These are phyloP conservation scores for Netelia fuscicornis DNA, from an alignment of 2,888 invertebrate species.

Conservation along the genomic window DNA sequence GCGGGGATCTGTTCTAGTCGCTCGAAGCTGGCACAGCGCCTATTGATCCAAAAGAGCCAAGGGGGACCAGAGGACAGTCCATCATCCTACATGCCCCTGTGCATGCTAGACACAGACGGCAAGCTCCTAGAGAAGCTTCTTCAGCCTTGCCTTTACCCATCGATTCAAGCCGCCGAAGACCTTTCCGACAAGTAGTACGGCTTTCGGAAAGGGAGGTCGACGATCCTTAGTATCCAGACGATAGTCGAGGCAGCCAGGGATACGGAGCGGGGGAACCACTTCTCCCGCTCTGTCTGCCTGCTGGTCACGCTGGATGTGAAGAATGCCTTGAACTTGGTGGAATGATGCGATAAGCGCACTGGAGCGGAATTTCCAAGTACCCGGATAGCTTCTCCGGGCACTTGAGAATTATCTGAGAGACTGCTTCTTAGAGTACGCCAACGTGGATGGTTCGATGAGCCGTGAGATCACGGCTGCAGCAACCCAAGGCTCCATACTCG, in stretches of 20 bases:
- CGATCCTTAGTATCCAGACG: slow-evolving; percentile 59
- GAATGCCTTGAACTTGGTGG: slow-evolving; percentile 45
- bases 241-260: slow-evolving; percentile 51
- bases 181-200: no score
- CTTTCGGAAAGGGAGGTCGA: slow-evolving; percentile 61
- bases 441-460: slow-evolving; percentile 35
- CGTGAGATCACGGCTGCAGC: slow-evolving; percentile 57
- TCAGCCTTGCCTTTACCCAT: no score
- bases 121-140: slow-evolving; percentile 69
- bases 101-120: slow-evolving; percentile 60
- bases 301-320: slow-evolving; percentile 55
- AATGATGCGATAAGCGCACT: slow-evolving; percentile 58
- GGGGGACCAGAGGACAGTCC: slow-evolving; percentile 53
- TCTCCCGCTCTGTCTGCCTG: slow-evolving; percentile 39
- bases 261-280: slow-evolving; percentile 47
- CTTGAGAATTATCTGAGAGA: slow-evolving; percentile 43
- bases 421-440: slow-evolving; percentile 33
- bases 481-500: slow-evolving; percentile 64
- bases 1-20: slow-evolving; percentile 45
- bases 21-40: slow-evolving; percentile 59
- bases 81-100: slow-evolving; percentile 62
- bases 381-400: slow-evolving; percentile 2
- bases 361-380: slow-evolving; percentile 28
- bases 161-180: no score
- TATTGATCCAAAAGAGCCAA: slow-evolving; percentile 67